Evolutionary conservation across 2,113 vertebrate genomes (phyloP), one percentile per base, ranked within the genome.

Genomic region (Ceyx melanurus): DNA sequence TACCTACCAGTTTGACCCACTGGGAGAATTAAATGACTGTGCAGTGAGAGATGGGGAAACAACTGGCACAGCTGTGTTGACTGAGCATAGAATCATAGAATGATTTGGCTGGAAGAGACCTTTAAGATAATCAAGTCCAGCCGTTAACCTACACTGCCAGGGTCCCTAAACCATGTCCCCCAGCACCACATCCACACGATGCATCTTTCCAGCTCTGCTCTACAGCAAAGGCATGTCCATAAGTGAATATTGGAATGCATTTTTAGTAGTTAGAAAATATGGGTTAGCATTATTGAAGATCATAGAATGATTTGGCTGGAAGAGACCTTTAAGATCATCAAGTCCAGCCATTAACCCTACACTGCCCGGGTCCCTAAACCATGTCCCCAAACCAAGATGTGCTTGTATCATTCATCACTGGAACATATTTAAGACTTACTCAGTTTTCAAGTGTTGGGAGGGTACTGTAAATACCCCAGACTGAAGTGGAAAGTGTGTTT

Each of bases 181-280:
- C 37, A 37, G 37, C 37, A 37, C 9, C 37, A 37, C 37, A 10
- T 37, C 37, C 37, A 37, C 37, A 37, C 37, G 11, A 10, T 37
- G 37, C 37, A 33, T 33, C 29, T 65, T 86, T 93, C 23, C 15
- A 56, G 25, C 53, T 79, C 64, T 87, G 42, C 54, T 81, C 13
- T 37, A 1, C 13, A 17, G 33, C 20, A 46, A 60, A 70, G 54
- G 15, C 17, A 3, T 19, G 48, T 42, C 50, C 3, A 0, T 50
- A 35, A 76, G 9, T 43, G 23, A 77, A 43, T 65, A 31, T 1
- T 66, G 45, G 70, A 15, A 5, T 48, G 45, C 13, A 9, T 37
- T 79, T 95, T 73, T 50, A 56, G 15, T 57, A 75, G 40, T 3
- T 86, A 65, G 45, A 92, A 71, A 84, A 13, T 60, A 3, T 20